Evolutionary conservation across 1,140 invertebrate genomes (phyloP), one percentile per base, ranked within the genome.

Genomic region (Drosophila littoralis): DNA sequence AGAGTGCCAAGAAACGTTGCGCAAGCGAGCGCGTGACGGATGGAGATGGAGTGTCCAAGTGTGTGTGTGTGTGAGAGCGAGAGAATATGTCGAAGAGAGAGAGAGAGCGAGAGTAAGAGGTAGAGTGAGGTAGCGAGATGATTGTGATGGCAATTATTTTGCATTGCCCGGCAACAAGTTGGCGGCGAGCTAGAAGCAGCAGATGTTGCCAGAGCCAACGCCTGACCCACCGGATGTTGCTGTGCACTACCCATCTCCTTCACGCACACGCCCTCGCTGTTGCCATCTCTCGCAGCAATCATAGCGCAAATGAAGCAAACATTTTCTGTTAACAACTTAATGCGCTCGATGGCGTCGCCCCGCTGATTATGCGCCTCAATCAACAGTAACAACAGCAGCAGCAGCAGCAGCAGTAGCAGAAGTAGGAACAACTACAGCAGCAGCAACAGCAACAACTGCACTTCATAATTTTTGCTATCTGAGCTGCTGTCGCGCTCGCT

Each of bases 321-420:
- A 88, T 88, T 89, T 88, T 81, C 84, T 88, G 84, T 88, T 88
- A 88, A 88, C 83, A 88, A 88, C 83, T 88, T 88, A 88, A 88
- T 88, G 84, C 80, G 80, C 83, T 88, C 78, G 79, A 64, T 77
- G 71, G 75, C 83, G 63, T 70, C 55, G 48, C 51, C 64, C 69
- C 70, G 67, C 83, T 84, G 83, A 88, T 88, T 88, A 88, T 88
- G 83, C 80, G 83, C 83, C 77, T 89, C 83, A 88, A 88, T 88
- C 83, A 88, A 85, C 81, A 68, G 77, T 66, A 65, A 51, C 67
- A 71, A 40, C 76, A 70, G n/a, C 61, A 48, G 9, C 68, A 52
- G 8, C 46, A 43, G 42, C 59, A 71, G 9, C 60, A 63, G 35
- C 63, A 46, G 38, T 43, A 66, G 22, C 75, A 67, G 36, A 43